A percentile compares a stretch with the other conserved stretches of the same genome.
Evolutionary conservation across 1,140 invertebrate species (phyloP).

Genomic region (Piezodorus guildinii): DNA sequence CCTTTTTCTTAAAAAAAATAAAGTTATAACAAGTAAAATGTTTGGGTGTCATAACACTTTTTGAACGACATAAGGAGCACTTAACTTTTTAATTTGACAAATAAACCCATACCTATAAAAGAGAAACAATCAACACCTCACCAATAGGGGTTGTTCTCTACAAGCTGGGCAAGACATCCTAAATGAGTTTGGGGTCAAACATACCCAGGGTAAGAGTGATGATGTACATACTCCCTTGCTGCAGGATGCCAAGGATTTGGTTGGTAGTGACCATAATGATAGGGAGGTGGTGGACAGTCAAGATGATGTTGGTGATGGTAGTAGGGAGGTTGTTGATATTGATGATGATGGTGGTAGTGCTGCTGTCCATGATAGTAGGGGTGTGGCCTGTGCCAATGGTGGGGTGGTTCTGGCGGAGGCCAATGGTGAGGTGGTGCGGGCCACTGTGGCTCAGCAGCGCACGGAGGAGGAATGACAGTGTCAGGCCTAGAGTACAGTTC

Average conservation of each 20-base stretch:
- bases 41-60: background rate
- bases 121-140: conserved; percentile 4
- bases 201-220: conserved; percentile 20
- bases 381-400: conserved; percentile 23
- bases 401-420: conserved; percentile 21
- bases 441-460: conserved; percentile 14
- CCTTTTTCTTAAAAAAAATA: too few species aligned
- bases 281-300: conserved; percentile 7
- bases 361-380: conserved; percentile 26
- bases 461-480: conserved; percentile 7
- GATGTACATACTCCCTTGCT: conserved; percentile 21
- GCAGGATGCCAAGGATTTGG: conserved; percentile 8
- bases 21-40: too few species aligned
- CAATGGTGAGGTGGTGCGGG: conserved; percentile 9
- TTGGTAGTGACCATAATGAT: conserved; percentile 19
- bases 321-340: conserved; percentile 18
- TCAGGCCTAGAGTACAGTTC: conserved; percentile 20
- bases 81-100: conserved; percentile 5
- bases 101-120: background rate
- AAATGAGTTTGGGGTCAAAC: conserved; percentile 29
- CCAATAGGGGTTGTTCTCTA: conserved; percentile 27
- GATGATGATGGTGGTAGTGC: conserved; percentile 17
- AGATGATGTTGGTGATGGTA: conserved; percentile 17
- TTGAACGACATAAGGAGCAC: background rate
- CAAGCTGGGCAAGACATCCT: conserved; percentile 25